Base-by-base conservation (phyloP, 2,113 vertebrate genomes). In the Dicrurus megarhynchus region DNA sequence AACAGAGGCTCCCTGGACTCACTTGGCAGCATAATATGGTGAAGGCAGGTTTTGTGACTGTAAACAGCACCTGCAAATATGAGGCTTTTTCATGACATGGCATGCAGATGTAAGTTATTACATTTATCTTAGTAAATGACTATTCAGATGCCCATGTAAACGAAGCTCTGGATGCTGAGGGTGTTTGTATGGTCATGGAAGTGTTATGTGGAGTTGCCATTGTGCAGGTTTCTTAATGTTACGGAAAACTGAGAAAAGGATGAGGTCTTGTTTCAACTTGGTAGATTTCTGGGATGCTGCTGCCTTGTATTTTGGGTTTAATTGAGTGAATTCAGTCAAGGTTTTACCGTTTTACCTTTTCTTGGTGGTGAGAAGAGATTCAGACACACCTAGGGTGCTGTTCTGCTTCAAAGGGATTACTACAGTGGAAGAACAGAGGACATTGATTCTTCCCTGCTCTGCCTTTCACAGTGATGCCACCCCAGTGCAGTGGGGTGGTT, bases 401-500 rank as follows among this genome's bases (percentile, higher is more conserved):
- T 11, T 49, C 53, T 87, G 15, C 57, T 74, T 64, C 35, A 16
- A 23, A 71, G 63, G 28, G 18, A 32, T 17, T 10, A 6, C 64
- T 85, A 1, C 27, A 88, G 64, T 17, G 26, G 16, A 57, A 63
- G 44, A 44, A n/a, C 56, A 61, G 47, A 14, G 33, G 44, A 21
- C 11, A 26, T 20, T 19, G 89, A 5, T 10, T 61, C 7, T 70
- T 26, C 57, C 50, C 37, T 56, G 30, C 74, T 85, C 2, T 53
- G 42, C 23, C 30, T 50, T 50, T 44, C 21, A 4, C 21, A 22
- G 17, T 8, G 23, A 13, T 55, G 63, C 32, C 69, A n/a, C 19
- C 24, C 12, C 0, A 1, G 50, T 32, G 71, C n/a, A 21, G 1
- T 21, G 67, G 35, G 35, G 32, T 21, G 33, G 1, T 0, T 16